These are phyloP conservation scores for Myrmophylax atrothorax DNA, from an alignment of 2,113 vertebrate species.

Conservation along the genomic window DNA sequence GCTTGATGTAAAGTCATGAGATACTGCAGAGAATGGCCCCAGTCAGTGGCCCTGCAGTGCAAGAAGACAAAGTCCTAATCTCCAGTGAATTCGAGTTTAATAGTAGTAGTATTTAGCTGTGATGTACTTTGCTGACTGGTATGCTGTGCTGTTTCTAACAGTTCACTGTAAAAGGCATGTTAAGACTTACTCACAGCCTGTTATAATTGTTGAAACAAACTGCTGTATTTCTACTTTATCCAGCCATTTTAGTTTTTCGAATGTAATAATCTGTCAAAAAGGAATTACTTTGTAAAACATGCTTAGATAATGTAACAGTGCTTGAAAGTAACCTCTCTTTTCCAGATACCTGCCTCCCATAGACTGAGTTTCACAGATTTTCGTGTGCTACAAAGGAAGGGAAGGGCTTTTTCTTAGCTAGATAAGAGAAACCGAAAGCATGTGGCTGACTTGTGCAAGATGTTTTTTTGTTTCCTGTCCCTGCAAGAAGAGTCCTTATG, in stretches of 20 bases:
- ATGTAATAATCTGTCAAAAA: not conserved
- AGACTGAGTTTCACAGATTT: not conserved
- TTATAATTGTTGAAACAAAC: not conserved
- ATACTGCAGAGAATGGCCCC: not conserved
- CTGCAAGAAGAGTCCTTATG: not conserved
- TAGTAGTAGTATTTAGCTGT: not conserved
- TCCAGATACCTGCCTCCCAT: not conserved
- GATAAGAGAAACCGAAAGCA: not conserved
- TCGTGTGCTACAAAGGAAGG: not conserved
- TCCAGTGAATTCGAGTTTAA: rapidly evolving
- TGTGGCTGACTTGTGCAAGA: not conserved
- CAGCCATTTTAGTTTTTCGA: not conserved
- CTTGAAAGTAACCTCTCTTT: not conserved
- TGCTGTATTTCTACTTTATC: not conserved
- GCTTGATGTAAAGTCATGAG: not conserved
- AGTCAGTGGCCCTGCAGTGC: not conserved
- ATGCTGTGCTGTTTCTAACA: not conserved
- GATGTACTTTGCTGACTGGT: not conserved
- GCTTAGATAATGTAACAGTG: not conserved
- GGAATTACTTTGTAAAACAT: not conserved
- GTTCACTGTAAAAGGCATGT: not conserved
- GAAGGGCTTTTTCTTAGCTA: not conserved
- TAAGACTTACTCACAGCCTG: not conserved
- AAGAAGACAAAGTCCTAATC: not conserved
- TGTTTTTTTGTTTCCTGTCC: not conserved